Base-by-base conservation (phyloP, 2,888 invertebrate species). In the Agrotis segetum region DNA sequence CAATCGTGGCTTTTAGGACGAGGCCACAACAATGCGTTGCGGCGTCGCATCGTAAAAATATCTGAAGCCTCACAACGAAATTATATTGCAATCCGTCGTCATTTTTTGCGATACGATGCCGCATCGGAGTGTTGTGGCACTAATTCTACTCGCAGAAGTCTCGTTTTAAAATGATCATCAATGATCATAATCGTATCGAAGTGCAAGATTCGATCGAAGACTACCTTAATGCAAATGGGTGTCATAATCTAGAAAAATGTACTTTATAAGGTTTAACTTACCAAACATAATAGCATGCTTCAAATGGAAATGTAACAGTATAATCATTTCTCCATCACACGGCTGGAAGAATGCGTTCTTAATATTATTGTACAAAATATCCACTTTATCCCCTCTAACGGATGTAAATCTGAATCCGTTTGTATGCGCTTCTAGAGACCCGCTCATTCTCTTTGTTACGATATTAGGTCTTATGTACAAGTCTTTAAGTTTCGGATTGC, bases 241-340 rank as follows among this genome's bases (percentile, higher is more conserved):
- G 9, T 7, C 0, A 3, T 47, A 49, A 3, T 34, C 19, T 7
- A 60, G n/a, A 55, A 24, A 24, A 53, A 47, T 40, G 17, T 13
- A 3, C 2, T 14, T 47, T n/a, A 0, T 16, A 1, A 24, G 0
- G 5, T 40, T 53, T 0, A 52, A 90, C 94, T 97, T 94, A 85
- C 99, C 99, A 96, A 99, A 99, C 98, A 99, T 98, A 79, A 99
- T 99, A 44, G 99, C 99, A 92, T 99, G 99, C 97, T 99, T 99
- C 76, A 99, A 97, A 96, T 99, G 99, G 95, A 99, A 99, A 97
- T 99, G 99, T 73, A 99, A 96, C 40, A 99, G 96, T 90, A 99
- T 99, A 72, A 99, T 99, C 99, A 99, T 99, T 96, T 99, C 99
- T 77, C 99, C 99, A 92, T 99, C 99, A 90, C 99, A 99, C 0